Evolutionary conservation across 2,888 invertebrate genomes (phyloP), one percentile per base, ranked within the genome.

Genomic region (Biston stratarius): DNA sequence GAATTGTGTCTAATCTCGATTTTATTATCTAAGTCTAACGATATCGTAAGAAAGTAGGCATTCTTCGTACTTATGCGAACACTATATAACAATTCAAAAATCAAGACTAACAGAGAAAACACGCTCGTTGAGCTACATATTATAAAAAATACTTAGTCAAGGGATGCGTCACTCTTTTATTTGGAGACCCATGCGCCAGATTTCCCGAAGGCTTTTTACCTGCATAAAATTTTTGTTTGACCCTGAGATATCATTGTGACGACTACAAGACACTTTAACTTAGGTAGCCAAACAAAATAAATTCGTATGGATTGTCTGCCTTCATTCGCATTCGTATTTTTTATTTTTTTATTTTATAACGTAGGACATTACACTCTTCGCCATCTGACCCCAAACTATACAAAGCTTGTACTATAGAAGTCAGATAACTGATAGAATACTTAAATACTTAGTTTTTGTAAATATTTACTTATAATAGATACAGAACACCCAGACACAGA

Each of bases 201-300:
- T 57, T 47, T 56, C 52, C 55, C 42, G 56, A 61, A 61, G 66
- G 66, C 42, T 45, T 66, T 66, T 66, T 66, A 66, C 66, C 61
- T 66, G 66, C 61, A 56, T 49, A 61, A 51, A 66, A 57, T 45
- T 9, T 61, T 56, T 61, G 66, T 57, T 52, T 66, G 66, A 61
- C 61, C 66, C 61, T 40, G 34, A 36, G 49, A 49, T 56, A 15
- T 47, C 59, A 59, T 64, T 64, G 53, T 55, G 42, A 40, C 6
- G n/a, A 33, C 42, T 33, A 10, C 15, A 38, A 36, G 12, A 40
- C 36, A 38, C 8, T n/a, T 11, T 11, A 36, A 45, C 38, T 57
- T 45, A 59, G 53, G 52, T 45, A 33, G 34, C 9, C 11, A 6
- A 7, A 14, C 47, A 14, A 15, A 47, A 47, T 47, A 47, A 1